Base-by-base conservation (phyloP, 2,113 vertebrate genomes). In the Megaceryle torquata region DNA sequence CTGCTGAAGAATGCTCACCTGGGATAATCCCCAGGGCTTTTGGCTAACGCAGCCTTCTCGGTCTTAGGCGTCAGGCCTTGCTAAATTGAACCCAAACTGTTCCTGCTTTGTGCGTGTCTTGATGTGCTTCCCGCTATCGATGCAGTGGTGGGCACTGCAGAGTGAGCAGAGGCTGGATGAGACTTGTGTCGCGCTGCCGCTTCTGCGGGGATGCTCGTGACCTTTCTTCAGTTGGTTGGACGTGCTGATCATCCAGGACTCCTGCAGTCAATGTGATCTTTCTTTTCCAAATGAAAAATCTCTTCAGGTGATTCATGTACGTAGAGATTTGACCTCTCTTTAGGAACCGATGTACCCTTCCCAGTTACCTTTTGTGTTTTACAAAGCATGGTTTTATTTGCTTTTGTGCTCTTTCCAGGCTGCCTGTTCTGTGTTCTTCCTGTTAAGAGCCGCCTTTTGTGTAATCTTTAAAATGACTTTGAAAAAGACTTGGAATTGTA, bases 131-230 rank as follows among this genome's bases (percentile, higher is more conserved):
- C 71, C 31, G 2, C 22, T 7, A 0, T 6, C 10, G 21, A 12
- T 6, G 0, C 46, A 13, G 56, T 2, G 5, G 7, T 10, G 22
- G 43, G 18, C 24, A 19, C 48, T 0, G 3, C 2, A 0, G 5
- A 6, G 11, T 1, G 10, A 37, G 48, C 43, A 13, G 13, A 37
- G 86, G 67, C 74, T 28, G 50, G 13, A 6, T 0, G 46, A 50
- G 56, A 12, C 29, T 31, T 22, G 9, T 26, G 48, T 59, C 33
- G 4, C 1, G 5, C 50, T 19, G 70, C 82, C 68, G 76, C 70
- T n/a, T 9, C 59, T 5, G 28, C 13, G 16, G 22, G 15, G 43
- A 10, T 31, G 79, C 68, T 63, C 4, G 1, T 69, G 41, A 37
- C 82, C 37, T 41, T 61, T 37, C 54, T 43, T 10, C 25, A 37